These are phyloP conservation scores for Triplophysa bombifrons DNA, from an alignment of 2,797 vertebrate species.

Conservation along the genomic window DNA sequence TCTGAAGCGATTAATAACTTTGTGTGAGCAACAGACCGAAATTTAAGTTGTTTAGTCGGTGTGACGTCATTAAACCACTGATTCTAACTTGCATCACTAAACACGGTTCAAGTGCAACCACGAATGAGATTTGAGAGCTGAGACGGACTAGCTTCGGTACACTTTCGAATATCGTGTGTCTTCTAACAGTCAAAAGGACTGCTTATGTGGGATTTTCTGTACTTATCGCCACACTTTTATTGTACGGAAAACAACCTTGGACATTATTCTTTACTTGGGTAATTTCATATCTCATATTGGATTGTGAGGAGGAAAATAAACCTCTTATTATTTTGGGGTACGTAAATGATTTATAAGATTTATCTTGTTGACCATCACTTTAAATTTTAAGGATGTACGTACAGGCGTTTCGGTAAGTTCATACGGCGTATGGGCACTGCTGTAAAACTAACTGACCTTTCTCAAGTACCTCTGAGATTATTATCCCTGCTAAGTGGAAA, in stretches of 20 bases:
- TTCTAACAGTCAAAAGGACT: background rate
- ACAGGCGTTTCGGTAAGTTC: constrained; percentile 16
- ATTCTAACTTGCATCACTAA: background rate
- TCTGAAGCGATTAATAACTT: background rate
- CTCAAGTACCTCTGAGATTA: constrained; percentile 31
- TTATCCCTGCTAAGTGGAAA: constrained; percentile 14
- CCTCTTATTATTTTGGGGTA: background rate
- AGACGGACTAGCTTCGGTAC: background rate
- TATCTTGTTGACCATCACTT: background rate
- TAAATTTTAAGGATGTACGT: background rate
- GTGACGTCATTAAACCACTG: background rate
- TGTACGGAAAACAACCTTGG: background rate
- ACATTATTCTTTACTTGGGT: background rate
- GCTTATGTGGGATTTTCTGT: background rate
- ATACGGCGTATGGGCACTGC: background rate
- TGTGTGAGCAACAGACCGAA: background rate
- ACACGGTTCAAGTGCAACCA: background rate
- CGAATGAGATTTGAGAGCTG: constrained; percentile 5
- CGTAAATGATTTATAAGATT: background rate
- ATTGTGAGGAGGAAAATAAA: background rate
- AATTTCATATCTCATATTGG: background rate
- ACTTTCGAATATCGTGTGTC: background rate
- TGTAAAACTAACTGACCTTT: constrained; percentile 37
- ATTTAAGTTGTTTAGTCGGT: background rate
- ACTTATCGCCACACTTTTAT: background rate